These are phyloP conservation scores for Reticulitermes speratus DNA, from an alignment of 1,140 invertebrate species.

Conservation along the genomic window DNA sequence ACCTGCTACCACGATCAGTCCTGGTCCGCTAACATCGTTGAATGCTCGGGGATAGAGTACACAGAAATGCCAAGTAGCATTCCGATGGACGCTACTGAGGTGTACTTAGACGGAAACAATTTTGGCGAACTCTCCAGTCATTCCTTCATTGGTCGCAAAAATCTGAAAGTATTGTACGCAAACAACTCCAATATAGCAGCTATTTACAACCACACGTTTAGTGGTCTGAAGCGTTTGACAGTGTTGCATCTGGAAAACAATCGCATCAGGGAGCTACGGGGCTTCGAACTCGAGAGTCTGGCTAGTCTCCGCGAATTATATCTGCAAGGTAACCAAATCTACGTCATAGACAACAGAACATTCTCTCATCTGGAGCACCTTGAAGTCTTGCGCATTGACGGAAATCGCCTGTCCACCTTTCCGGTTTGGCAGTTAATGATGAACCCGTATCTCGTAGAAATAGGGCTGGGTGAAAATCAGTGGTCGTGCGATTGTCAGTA, in stretches of 20 bases:
- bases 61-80: slow-evolving; percentile 79
- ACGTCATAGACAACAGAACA: slow-evolving; percentile 80
- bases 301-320: slow-evolving; percentile 81
- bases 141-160: slow-evolving; percentile 87
- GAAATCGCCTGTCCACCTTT: slow-evolving; percentile 79
- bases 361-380: slow-evolving; percentile 77
- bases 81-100: slow-evolving; percentile 92
- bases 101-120: slow-evolving; percentile 89
- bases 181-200: slow-evolving; percentile 85
- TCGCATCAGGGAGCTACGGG: slow-evolving; percentile 72
- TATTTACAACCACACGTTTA: slow-evolving; percentile 87
- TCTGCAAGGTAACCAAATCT: slow-evolving; percentile 82
- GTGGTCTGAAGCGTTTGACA: slow-evolving; percentile 72
- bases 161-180: slow-evolving; percentile 79
- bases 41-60: slow-evolving; percentile 80
- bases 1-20: slow-evolving; percentile 92
- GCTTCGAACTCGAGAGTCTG: slow-evolving; percentile 80
- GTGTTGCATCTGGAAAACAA: slow-evolving; percentile 86
- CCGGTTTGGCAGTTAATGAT: slow-evolving; percentile 68
- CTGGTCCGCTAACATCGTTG: slow-evolving; percentile 91
- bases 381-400: slow-evolving; percentile 80
- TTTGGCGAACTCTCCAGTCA: slow-evolving; percentile 84
- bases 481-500: slow-evolving; percentile 83
- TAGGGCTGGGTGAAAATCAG: slow-evolving; percentile 78
- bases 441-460: slow-evolving; percentile 75